Evolutionary conservation across 2,113 vertebrate genomes (phyloP).

Genomic region (Rhagologus leucostigma): DNA sequence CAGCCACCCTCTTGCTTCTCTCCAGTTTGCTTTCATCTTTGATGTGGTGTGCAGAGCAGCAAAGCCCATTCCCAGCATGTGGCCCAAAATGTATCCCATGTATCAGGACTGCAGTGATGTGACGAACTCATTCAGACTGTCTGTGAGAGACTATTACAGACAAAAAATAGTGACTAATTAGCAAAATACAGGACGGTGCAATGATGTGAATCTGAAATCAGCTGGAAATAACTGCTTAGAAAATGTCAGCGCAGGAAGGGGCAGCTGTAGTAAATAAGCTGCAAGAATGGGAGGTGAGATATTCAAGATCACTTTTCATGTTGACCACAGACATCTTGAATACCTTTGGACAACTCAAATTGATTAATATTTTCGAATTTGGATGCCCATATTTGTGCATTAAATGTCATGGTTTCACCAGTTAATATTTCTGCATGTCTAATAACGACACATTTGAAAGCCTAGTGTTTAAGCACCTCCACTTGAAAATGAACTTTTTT

Average conservation of each 20-base stretch:
- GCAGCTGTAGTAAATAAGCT: neutral
- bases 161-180: neutral
- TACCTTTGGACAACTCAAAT: neutral
- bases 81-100: neutral
- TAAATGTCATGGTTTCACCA: neutral
- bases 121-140: neutral
- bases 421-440: neutral
- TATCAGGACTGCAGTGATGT: neutral
- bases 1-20: neutral
- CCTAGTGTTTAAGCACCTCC: neutral
- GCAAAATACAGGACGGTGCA: neutral
- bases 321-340: neutral
- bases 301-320: neutral
- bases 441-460: neutral
- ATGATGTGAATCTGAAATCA: neutral
- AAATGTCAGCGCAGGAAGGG: neutral
- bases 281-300: neutral
- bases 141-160: neutral
- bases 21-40: neutral
- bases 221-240: neutral
- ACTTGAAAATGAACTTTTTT: neutral
- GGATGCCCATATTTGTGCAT: neutral
- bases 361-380: neutral
- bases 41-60: neutral
- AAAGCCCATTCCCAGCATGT: neutral